phyloP scores from a whole-genome alignment of 1,140 invertebrate species.

The Musca domestica region DNA sequence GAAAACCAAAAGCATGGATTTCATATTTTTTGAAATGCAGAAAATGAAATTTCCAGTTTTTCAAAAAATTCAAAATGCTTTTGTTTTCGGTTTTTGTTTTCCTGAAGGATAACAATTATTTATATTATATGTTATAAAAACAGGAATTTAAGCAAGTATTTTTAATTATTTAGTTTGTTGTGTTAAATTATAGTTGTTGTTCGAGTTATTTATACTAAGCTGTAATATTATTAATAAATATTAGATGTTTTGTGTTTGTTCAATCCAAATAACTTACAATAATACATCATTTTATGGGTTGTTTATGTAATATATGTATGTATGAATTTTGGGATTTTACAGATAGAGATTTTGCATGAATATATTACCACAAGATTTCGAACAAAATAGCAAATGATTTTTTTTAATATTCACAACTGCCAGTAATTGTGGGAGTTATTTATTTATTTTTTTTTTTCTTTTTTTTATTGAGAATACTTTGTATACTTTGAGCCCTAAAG shows the following conservation, averaged over 20 bases:
- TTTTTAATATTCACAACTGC: not conserved
- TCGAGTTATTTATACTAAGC: slow-evolving; percentile 1
- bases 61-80: not conserved
- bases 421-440: not conserved
- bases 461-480: slow-evolving; percentile 11
- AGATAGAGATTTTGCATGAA: not conserved
- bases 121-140: not conserved
- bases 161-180: not conserved
- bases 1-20: not conserved
- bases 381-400: not conserved
- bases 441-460: not conserved
- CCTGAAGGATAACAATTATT: not conserved
- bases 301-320: not conserved
- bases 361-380: not conserved
- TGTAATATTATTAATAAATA: slow-evolving; percentile 18
- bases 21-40: not conserved
- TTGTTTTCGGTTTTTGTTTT: slow-evolving; percentile 5
- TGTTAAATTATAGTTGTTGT: not conserved
- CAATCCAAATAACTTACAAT: slow-evolving; percentile 17
- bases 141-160: not conserved
- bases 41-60: not conserved
- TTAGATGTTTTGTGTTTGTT: slow-evolving; percentile 1
- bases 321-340: not conserved
- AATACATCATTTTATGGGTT: slow-evolving; percentile 3
- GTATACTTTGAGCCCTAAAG: slow-evolving; percentile 15